Evolutionary conservation across 2,888 invertebrate species (phyloP).

Genomic region (Sicus ferrugineus): DNA sequence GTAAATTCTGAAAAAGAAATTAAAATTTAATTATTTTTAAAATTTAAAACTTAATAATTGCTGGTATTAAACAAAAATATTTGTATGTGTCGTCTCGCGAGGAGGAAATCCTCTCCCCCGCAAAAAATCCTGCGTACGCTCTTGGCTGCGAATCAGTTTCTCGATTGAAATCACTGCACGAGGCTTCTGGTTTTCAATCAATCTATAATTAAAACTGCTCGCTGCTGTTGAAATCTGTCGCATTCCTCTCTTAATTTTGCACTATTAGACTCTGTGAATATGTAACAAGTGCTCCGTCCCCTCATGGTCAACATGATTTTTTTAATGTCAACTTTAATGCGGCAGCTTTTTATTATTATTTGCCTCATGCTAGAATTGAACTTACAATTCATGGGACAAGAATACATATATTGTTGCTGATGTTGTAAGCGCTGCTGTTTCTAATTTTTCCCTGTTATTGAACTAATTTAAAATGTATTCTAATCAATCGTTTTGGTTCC

Average conservation of each 20-base stretch:
- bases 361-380: background rate
- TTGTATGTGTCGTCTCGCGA: no score
- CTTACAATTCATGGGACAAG: constrained; percentile 10
- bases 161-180: no score
- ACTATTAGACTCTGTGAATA: background rate
- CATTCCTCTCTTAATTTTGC: constrained; percentile 26
- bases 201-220: background rate
- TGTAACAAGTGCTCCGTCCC: background rate
- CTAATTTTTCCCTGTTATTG: background rate
- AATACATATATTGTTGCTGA: background rate
- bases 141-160: no score
- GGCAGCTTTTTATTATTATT: background rate
- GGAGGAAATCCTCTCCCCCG: no score
- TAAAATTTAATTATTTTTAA: no score
- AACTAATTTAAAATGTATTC: background rate
- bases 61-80: no score
- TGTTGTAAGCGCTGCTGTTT: constrained; percentile 6
- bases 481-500: constrained; percentile 10
- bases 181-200: background rate
- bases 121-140: no score
- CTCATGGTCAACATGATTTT: constrained; percentile 27
- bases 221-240: constrained; percentile 11
- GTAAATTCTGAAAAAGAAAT: no score
- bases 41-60: no score
- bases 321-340: constrained; percentile 12